Evolutionary conservation across 1,140 invertebrate genomes (phyloP).

Genomic region (Cryptotermes secundus): DNA sequence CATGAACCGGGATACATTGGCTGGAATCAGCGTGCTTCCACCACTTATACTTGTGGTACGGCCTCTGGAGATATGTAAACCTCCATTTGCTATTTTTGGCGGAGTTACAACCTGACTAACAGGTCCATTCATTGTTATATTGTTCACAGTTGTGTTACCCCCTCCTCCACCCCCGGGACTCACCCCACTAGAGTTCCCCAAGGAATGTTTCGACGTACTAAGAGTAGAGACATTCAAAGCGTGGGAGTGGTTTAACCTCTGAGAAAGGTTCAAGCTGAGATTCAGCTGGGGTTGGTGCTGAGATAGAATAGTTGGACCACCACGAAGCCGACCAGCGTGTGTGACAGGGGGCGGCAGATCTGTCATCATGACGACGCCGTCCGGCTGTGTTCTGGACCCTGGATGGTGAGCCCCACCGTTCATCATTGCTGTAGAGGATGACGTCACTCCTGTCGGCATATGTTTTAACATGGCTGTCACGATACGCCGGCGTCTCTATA

Average conservation of each 20-base stretch:
- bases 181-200: slow-evolving; percentile 59
- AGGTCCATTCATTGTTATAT: neutral
- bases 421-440: slow-evolving; percentile 31
- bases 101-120: slow-evolving; percentile 19
- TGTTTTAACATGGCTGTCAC: slow-evolving; percentile 50
- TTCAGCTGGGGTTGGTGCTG: slow-evolving; percentile 9
- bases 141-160: slow-evolving; percentile 15
- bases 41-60: slow-evolving; percentile 49
- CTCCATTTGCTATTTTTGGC: slow-evolving; percentile 43
- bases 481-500: neutral
- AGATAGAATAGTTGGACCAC: neutral
- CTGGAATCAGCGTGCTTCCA: slow-evolving; percentile 49
- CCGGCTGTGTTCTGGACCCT: neutral
- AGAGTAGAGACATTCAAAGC: slow-evolving; percentile 69
- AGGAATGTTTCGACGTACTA: slow-evolving; percentile 67
- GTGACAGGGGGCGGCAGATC: neutral
- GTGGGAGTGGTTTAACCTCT: slow-evolving; percentile 45
- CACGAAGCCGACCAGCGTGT: slow-evolving; percentile 21
- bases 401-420: neutral
- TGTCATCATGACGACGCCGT: slow-evolving; percentile 27
- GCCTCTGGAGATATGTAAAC: slow-evolving; percentile 43
- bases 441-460: slow-evolving; percentile 50
- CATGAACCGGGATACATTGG: slow-evolving; percentile 49
- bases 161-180: slow-evolving; percentile 47
- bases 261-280: neutral